Conservation (phyloP, 1,140 invertebrate species). For the Hesperophylax magnus region DNA sequence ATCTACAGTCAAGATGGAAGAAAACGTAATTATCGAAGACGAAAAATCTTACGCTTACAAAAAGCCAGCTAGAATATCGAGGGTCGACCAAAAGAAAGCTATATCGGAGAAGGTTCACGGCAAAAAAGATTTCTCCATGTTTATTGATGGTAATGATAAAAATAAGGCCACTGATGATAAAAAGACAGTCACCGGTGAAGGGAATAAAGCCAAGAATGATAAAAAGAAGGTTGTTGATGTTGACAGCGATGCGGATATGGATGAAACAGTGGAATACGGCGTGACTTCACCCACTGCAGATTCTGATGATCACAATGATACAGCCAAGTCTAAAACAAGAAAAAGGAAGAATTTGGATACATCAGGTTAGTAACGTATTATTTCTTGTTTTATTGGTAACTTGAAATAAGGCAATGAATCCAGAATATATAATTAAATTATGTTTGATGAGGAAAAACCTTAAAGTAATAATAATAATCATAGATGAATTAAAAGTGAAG, state of each 20-base stretch:
- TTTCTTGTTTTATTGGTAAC: too few relatives aligned
- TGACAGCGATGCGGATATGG: slow-evolving; percentile 34
- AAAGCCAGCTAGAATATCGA: slow-evolving; percentile 26
- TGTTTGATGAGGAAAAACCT: too few relatives aligned
- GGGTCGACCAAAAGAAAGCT: slow-evolving; percentile 51
- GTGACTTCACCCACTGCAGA: slow-evolving; percentile 53
- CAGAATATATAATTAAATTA: too few relatives aligned
- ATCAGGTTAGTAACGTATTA: not conserved
- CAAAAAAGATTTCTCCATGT: slow-evolving; percentile 64
- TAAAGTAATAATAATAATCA: too few relatives aligned
- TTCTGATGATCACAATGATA: slow-evolving; percentile 47
- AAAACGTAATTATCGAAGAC: not conserved
- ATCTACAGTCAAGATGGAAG: not conserved
- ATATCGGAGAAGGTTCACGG: slow-evolving; percentile 60
- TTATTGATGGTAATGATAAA: slow-evolving; percentile 59
- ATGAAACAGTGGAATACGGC: slow-evolving; percentile 57
- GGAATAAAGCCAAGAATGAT: slow-evolving; percentile 52
- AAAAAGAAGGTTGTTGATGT: slow-evolving; percentile 1
- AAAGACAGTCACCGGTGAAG: slow-evolving; percentile 14
- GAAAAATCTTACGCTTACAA: not conserved
- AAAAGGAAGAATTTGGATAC: slow-evolving; percentile 60
- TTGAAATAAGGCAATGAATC: too few relatives aligned
- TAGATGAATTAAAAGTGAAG: too few relatives aligned
- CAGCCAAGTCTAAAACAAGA: slow-evolving; percentile 62
- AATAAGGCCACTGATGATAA: slow-evolving; percentile 51